Percentiles rank a stretch among this genome's conserved stretches.
Evolutionary conservation across 2,797 vertebrate genomes (phyloP).

Genomic region (Kryptopterus vitreolus): DNA sequence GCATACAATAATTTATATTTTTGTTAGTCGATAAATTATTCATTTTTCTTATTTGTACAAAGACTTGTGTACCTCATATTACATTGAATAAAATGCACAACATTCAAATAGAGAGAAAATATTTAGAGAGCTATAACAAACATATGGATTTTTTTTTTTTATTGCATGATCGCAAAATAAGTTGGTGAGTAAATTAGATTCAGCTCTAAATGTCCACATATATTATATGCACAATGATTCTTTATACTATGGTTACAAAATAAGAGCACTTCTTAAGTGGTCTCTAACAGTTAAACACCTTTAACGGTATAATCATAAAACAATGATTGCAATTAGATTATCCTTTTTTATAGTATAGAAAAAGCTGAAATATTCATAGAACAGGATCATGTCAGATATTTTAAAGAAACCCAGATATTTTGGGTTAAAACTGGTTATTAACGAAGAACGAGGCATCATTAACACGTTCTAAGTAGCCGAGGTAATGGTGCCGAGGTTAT

Average conservation of each 20-base stretch:
- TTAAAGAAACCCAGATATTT: background rate
- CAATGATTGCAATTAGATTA: background rate
- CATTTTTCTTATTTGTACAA: background rate
- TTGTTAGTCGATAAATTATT: background rate
- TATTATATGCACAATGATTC: too few species aligned
- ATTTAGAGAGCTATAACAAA: background rate
- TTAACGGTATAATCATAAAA: background rate
- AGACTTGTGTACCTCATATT: background rate
- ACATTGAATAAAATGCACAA: too few species aligned
- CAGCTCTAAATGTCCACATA: background rate
- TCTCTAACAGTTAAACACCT: background rate
- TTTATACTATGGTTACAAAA: too few species aligned
- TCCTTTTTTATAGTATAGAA: background rate
- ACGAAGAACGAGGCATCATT: background rate
- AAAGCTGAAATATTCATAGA: background rate
- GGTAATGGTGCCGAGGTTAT: background rate
- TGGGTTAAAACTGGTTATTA: background rate
- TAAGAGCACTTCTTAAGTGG: background rate
- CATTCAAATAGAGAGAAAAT: background rate
- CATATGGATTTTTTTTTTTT: background rate
- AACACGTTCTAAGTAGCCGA: too few species aligned
- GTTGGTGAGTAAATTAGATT: background rate
- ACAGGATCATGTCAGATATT: background rate
- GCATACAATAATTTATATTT: background rate
- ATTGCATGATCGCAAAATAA: background rate